phyloP scores from a whole-genome alignment of 2,113 vertebrate species.

The Taxidea taxus region DNA sequence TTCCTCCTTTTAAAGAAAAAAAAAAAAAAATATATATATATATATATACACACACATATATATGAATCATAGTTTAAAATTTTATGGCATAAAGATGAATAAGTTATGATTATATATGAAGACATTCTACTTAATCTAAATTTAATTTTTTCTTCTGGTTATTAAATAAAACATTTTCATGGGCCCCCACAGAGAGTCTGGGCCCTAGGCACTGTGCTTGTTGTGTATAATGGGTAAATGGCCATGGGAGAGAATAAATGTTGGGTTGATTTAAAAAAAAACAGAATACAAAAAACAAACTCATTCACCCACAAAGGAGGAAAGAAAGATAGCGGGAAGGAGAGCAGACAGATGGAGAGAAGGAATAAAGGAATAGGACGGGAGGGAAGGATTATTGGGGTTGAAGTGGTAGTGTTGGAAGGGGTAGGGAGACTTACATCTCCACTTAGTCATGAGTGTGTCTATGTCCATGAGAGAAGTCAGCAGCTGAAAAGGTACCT shows the following conservation, averaged over 20 bases:
- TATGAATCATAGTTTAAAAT: neutral
- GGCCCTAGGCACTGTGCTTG: neutral
- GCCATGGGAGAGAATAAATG: neutral
- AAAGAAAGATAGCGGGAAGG: neutral
- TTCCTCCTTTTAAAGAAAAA: neutral
- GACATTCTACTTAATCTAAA: neutral
- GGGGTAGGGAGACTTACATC: conserved; percentile 87
- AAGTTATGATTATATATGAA: neutral
- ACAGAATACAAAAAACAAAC: neutral
- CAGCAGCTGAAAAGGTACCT: conserved; percentile 97
- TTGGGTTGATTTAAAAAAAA: neutral
- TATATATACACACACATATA: neutral
- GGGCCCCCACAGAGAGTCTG: neutral
- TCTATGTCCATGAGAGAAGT: conserved; percentile 96
- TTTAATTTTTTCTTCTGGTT: neutral
- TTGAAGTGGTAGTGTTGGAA: neutral
- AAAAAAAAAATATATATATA: neutral
- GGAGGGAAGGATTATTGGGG: rapidly evolving
- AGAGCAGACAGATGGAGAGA: neutral
- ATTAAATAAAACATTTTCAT: neutral
- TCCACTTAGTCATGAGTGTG: conserved; percentile 97
- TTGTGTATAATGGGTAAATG: neutral
- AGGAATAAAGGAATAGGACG: neutral
- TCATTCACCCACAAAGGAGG: neutral
- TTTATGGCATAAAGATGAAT: neutral